Conservation (phyloP, 2,113 vertebrate genomes). For the Recurvirostra avosetta region DNA sequence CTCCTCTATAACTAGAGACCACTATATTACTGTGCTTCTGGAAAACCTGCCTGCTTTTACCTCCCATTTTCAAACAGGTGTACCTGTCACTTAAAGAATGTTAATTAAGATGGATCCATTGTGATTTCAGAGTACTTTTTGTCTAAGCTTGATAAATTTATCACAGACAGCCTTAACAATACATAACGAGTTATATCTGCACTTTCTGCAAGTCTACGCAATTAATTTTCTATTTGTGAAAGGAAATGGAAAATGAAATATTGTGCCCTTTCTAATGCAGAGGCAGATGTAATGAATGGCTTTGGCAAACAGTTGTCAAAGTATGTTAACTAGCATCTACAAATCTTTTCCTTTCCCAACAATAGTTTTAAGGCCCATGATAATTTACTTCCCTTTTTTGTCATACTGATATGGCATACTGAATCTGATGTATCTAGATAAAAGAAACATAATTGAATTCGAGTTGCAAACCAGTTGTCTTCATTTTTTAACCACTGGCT, state of each 20-base stretch:
- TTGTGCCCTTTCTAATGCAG: conserved; percentile 48
- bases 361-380: neutral
- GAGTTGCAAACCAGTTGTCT: neutral
- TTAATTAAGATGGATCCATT: conserved; percentile 69
- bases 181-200: conserved; percentile 51
- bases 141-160: conserved; percentile 67
- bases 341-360: conserved; percentile 40
- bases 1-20: neutral
- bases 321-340: conserved; percentile 31
- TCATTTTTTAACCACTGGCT: neutral
- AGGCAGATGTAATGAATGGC: conserved; percentile 39
- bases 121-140: conserved; percentile 68
- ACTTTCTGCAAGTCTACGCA: conserved; percentile 49
- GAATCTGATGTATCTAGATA: neutral
- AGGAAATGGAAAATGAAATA: conserved; percentile 69
- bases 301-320: conserved; percentile 60
- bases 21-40: neutral
- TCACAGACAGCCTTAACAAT: conserved; percentile 67
- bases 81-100: conserved; percentile 44
- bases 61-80: conserved; percentile 35
- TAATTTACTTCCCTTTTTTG: conserved; percentile 25
- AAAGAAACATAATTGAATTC: conserved; percentile 11
- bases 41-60: conserved; percentile 10
- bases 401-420: neutral
- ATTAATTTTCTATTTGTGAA: conserved; percentile 68